phyloP scores from a whole-genome alignment of 1,140 invertebrate genomes.

The Vanessa tameamea region DNA sequence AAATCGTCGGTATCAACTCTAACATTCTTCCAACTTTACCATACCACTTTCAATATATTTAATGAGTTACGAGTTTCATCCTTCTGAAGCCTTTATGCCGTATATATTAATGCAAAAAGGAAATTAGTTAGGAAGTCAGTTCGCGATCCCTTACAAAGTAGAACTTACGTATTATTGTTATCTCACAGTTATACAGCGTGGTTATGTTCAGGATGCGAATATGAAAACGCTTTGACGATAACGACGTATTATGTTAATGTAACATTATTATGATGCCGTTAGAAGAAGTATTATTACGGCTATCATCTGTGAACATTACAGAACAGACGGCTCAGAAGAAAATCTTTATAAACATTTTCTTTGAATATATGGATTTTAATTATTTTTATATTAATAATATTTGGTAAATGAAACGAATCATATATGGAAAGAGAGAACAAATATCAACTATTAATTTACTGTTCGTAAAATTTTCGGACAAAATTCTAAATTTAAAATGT shows the following conservation, averaged over 20 bases:
- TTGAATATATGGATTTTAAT: background rate
- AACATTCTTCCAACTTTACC: conserved; percentile 11
- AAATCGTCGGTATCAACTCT: background rate
- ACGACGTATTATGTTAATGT: conserved; percentile 24
- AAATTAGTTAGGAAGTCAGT: conserved; percentile 39
- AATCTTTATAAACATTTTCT: background rate
- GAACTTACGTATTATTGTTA: conserved; percentile 16
- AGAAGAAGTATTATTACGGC: conserved; percentile 1
- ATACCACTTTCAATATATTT: conserved; percentile 29
- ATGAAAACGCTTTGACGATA: conserved; percentile 20
- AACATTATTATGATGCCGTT: conserved; percentile 7
- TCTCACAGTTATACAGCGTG: conserved; percentile 6
- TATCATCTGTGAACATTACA: background rate
- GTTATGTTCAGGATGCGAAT: conserved; percentile 24
- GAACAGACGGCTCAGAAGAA: background rate
- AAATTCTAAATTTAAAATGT: too few relatives aligned
- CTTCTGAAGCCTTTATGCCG: conserved; percentile 27
- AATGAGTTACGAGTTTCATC: conserved; percentile 38
- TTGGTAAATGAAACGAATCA: background rate
- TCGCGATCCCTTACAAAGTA: conserved; percentile 33
- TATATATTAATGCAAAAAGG: conserved; percentile 39
- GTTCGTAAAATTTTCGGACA: too few relatives aligned
- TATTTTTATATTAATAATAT: background rate
- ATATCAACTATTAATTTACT: too few relatives aligned
- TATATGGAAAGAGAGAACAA: background rate